Base-by-base conservation (phyloP, 2,113 vertebrate genomes). In the Phrynosoma blainvillii region DNA sequence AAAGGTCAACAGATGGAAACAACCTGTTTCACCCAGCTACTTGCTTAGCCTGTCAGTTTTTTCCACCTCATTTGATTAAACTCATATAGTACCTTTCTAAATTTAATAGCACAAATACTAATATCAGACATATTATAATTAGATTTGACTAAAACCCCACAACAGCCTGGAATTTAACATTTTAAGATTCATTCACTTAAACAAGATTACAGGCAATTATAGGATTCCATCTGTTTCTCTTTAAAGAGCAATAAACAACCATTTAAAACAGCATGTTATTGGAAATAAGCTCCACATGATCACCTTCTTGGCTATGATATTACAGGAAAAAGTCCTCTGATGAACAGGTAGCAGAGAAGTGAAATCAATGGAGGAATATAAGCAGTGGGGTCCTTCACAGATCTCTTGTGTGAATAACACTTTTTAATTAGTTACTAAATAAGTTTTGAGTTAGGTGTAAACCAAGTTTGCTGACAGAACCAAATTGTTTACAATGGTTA, bases 181-280 rank as follows among this genome's bases (percentile, higher is more conserved):
- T 88, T 84, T 84, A 79, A 62, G 25, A 59, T 77, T 73, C 73
- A 59, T 59, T 81, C 56, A 74, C 12, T 84, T 54, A 73, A 79
- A 84, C 14, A 65, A 20, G 54, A 88, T 84, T 79, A 47, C 27
- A 65, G 71, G 23, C 59, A 47, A 75, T 82, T 66, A 75, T 27
- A 82, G 20, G 68, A 54, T 85, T 52, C 83, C 54, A 81, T 88
- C 73, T 83, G 59, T 42, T 70, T 77, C 42, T 54, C 12, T 74
- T 36, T 27, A 18, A 32, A 59, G 54, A 89, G 42, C 23, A 75
- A 56, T 23, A 66, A 65, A 74, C 54, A 36, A 11, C 18, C 30
- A 87, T 71, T 71, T 80, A 80, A 87, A 75, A 75, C 23, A 73
- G 18, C 73, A 32, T 11, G 2, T 71, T 54, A 52, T 73, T 73